A percentile compares a stretch with the other conserved stretches of the same genome.
Evolutionary conservation across 2,797 vertebrate genomes (phyloP).

Genomic region (Poeciliopsis infans): DNA sequence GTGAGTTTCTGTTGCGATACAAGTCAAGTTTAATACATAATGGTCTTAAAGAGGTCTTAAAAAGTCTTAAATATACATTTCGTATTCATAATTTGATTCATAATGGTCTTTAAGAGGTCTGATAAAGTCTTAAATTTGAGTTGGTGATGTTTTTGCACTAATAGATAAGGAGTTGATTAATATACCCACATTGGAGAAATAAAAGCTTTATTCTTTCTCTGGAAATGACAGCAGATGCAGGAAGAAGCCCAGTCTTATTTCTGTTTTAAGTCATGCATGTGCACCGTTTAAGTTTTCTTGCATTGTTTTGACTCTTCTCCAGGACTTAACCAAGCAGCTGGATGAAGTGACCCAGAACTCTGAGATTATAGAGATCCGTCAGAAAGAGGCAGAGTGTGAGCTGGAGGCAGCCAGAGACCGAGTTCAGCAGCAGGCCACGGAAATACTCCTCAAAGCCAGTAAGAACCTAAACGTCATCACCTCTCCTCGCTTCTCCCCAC

Average conservation of each 20-base stretch:
- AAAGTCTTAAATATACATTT: no score
- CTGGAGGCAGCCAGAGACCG: constrained; percentile 92
- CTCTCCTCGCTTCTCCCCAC: background rate
- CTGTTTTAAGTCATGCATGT: background rate
- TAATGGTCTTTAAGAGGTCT: no score
- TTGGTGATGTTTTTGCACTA: background rate
- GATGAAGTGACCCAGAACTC: constrained; percentile 95
- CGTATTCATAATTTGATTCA: no score
- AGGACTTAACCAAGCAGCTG: constrained; percentile 95
- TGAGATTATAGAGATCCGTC: constrained; percentile 91
- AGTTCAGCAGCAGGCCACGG: constrained; percentile 95
- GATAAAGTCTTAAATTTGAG: no score
- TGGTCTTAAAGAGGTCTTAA: no score
- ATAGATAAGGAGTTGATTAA: background rate
- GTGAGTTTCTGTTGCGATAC: no score
- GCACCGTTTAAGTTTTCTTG: constrained; percentile 4
- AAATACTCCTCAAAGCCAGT: constrained; percentile 99
- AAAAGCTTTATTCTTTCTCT: background rate
- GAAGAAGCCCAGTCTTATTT: background rate
- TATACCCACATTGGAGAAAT: background rate
- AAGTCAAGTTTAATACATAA: no score
- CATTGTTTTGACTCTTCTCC: constrained; percentile 27
- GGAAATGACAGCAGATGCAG: background rate
- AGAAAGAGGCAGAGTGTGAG: constrained; percentile 95
- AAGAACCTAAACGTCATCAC: constrained; percentile 63